These are phyloP conservation scores for Sebastes vulpes DNA, from an alignment of 2,797 vertebrate species.

Conservation along the genomic window DNA sequence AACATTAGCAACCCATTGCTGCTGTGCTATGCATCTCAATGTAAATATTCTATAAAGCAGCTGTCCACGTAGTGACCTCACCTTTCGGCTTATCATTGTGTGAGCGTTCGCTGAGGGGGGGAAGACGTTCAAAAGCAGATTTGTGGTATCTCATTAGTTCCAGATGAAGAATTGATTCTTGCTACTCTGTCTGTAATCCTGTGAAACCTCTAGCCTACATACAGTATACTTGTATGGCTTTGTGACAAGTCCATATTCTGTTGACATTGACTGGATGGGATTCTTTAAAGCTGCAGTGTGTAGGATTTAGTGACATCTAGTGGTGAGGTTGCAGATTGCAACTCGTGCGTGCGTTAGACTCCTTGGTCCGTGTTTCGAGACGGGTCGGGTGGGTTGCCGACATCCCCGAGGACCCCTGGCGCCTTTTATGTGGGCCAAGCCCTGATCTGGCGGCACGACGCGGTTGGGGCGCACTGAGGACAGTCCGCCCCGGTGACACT, in stretches of 20 bases:
- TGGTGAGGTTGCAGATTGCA: too few relatives aligned
- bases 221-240: background rate
- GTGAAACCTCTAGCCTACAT: background rate
- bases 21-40: background rate
- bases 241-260: background rate
- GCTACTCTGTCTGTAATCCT: constrained; percentile 11
- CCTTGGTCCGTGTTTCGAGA: too few relatives aligned
- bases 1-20: constrained; percentile 16
- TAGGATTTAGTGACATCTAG: too few relatives aligned
- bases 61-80: background rate
- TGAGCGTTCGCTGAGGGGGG: background rate
- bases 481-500: too few relatives aligned
- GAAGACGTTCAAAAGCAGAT: background rate
- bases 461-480: too few relatives aligned
- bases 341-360: too few relatives aligned
- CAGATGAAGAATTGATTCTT: constrained; percentile 11
- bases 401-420: too few relatives aligned
- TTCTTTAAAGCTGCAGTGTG: too few relatives aligned
- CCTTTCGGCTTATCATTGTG: background rate
- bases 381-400: too few relatives aligned
- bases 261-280: background rate
- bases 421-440: too few relatives aligned
- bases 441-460: too few relatives aligned
- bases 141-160: background rate
- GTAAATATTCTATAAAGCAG: background rate